These are phyloP conservation scores for Discoglossus pictus DNA, from an alignment of 2,797 vertebrate species.

Conservation along the genomic window DNA sequence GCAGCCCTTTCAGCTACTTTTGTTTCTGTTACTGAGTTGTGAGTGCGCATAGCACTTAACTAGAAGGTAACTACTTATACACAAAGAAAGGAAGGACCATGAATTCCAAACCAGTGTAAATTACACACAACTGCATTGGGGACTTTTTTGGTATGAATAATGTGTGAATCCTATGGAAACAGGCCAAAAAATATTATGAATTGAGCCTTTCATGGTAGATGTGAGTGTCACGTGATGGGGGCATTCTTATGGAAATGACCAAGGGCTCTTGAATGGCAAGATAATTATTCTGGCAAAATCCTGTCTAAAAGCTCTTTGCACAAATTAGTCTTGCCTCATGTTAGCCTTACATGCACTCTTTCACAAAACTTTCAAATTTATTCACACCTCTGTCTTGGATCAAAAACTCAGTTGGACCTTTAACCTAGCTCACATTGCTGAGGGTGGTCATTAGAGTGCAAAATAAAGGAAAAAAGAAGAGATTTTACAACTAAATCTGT, in stretches of 20 bases:
- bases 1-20: constrained; percentile 14
- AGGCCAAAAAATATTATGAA: constrained; percentile 51
- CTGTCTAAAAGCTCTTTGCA: constrained; percentile 38
- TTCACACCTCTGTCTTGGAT: constrained; percentile 44
- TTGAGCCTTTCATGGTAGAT: constrained; percentile 36
- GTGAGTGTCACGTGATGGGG: constrained; percentile 35
- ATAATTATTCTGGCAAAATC: constrained; percentile 53
- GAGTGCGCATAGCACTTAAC: constrained; percentile 51
- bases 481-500: not conserved
- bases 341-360: constrained; percentile 34
- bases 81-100: constrained; percentile 26
- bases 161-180: constrained; percentile 18
- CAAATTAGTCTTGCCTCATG: constrained; percentile 25
- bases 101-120: constrained; percentile 47
- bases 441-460: constrained; percentile 22
- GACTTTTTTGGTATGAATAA: constrained; percentile 47
- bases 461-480: not conserved
- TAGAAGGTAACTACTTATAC: constrained; percentile 51
- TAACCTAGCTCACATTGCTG: constrained; percentile 30
- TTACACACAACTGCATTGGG: constrained; percentile 38
- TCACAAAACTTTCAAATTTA: constrained; percentile 47
- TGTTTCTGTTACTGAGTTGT: constrained; percentile 26
- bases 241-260: constrained; percentile 42
- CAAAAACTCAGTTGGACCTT: constrained; percentile 42
- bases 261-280: constrained; percentile 23